Evolutionary conservation across 2,797 vertebrate species (phyloP).

Genomic region (Pagetopsis macropterus): DNA sequence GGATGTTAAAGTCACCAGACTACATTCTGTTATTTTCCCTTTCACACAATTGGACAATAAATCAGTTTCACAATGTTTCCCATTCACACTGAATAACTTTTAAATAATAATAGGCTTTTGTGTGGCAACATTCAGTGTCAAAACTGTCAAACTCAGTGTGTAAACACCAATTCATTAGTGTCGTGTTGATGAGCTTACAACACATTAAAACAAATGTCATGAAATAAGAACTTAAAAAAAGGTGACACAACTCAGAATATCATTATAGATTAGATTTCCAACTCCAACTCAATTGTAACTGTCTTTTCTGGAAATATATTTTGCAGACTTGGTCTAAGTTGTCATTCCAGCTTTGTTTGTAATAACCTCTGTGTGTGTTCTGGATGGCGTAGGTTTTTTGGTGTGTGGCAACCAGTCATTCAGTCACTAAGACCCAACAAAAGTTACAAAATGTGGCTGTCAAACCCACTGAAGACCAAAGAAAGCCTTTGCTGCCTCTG

Average conservation of each 20-base stretch:
- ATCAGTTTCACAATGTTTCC: background rate
- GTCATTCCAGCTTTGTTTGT: background rate
- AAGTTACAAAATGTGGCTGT: slow-evolving; percentile 16
- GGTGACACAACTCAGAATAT: too few relatives aligned
- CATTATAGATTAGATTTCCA: too few relatives aligned
- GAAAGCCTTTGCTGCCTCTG: slow-evolving; percentile 9
- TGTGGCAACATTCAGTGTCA: slow-evolving; percentile 21
- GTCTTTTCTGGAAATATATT: background rate
- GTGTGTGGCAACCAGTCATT: background rate
- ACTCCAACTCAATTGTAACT: background rate
- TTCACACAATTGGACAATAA: slow-evolving; percentile 13
- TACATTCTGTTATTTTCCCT: background rate
- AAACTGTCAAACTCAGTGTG: slow-evolving; percentile 19
- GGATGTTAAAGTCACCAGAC: background rate
- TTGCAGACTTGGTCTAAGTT: background rate
- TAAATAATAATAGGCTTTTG: slow-evolving; percentile 29
- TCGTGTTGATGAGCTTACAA: slow-evolving; percentile 5
- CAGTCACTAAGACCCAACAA: slow-evolving; percentile 2
- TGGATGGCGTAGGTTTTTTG: background rate
- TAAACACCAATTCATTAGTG: slow-evolving; percentile 12
- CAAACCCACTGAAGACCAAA: slow-evolving; percentile 23
- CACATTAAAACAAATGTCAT: background rate
- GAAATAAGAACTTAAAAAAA: too few relatives aligned
- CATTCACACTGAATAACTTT: slow-evolving; percentile 10
- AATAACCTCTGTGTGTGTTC: background rate